phyloP scores from a whole-genome alignment of 2,888 invertebrate species.

The Drosophila helvetica region DNA sequence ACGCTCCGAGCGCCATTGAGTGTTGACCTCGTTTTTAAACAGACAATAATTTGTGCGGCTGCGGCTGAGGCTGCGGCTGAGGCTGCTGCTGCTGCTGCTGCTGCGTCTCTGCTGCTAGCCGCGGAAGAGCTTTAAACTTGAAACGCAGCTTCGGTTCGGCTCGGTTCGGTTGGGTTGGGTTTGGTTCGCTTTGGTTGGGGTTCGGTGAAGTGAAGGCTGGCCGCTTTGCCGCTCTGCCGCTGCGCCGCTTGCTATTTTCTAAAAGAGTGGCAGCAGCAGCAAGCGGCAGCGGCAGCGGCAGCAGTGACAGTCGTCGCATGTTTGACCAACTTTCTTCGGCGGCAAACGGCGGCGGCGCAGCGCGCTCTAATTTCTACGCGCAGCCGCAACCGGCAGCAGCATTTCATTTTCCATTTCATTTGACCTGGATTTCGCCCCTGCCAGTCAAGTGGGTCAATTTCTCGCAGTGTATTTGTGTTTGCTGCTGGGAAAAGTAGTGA shows the following conservation, averaged over 20 bases:
- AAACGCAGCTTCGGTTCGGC: conserved; percentile 64
- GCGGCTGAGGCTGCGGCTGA: neutral
- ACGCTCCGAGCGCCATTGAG: conserved; percentile 63
- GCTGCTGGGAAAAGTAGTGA: conserved; percentile 65
- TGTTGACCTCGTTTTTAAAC: conserved; percentile 76
- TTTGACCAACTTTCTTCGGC: conserved; percentile 74
- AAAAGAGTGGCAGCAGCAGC: conserved; percentile 42
- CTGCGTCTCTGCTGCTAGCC: conserved; percentile 38
- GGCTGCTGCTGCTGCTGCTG: neutral
- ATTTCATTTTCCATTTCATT: conserved; percentile 82
- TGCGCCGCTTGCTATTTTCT: conserved; percentile 67
- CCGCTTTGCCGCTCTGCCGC: conserved; percentile 20
- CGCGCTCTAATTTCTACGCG: conserved; percentile 80
- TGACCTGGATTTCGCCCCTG: conserved; percentile 81
- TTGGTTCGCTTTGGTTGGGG: too few species aligned
- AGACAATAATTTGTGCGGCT: conserved; percentile 46
- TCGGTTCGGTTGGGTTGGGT: too few species aligned
- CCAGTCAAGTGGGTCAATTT: conserved; percentile 69
- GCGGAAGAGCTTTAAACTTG: conserved; percentile 79
- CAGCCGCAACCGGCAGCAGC: conserved; percentile 54
- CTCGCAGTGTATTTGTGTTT: conserved; percentile 37
- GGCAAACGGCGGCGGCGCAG: conserved; percentile 23
- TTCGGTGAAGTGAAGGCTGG: conserved; percentile 11
- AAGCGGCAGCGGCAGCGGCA: conserved; percentile 7
- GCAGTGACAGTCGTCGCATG: conserved; percentile 51